Conservation (phyloP, 2,797 vertebrate genomes). For the Orestias chungarensis region DNA sequence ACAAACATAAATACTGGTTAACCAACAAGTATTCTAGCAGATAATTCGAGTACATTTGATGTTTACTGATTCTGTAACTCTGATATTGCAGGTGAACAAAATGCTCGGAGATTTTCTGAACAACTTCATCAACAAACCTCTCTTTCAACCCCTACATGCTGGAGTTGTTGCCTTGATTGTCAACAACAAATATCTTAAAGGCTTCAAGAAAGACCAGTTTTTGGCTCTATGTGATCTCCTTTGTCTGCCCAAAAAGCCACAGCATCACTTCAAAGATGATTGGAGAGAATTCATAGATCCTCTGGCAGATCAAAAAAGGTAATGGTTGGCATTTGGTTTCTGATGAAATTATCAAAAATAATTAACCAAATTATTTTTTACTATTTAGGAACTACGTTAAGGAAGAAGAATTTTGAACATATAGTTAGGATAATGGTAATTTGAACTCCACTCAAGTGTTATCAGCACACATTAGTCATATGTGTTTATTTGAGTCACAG, state of each 20-base stretch:
- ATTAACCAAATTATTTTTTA: not conserved
- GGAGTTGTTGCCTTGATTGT: constrained; percentile 37
- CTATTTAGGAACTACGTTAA: not conserved
- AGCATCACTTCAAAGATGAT: accelerated
- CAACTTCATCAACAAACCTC: not conserved
- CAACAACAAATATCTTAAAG: not conserved
- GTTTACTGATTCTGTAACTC: not conserved
- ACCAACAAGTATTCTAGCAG: not conserved
- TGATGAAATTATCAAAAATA: not conserved
- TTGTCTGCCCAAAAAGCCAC: not conserved
- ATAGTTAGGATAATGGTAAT: not conserved
- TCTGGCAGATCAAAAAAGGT: constrained; percentile 21
- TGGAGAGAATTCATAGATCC: constrained; percentile 22
- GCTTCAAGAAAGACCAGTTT: accelerated
- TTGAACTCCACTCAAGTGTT: too few relatives aligned
- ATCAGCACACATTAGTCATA: too few relatives aligned
- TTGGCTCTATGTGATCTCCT: constrained; percentile 34
- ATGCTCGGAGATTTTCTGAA: not conserved
- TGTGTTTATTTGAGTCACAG: too few relatives aligned
- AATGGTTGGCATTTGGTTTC: not conserved
- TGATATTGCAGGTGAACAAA: constrained; percentile 25
- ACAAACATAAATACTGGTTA: not conserved
- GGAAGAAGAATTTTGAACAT: not conserved
- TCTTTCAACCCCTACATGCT: not conserved
- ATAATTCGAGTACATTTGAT: not conserved